Evolutionary conservation across 2,113 vertebrate species (phyloP).

Genomic region (Oreochromis niloticus): DNA sequence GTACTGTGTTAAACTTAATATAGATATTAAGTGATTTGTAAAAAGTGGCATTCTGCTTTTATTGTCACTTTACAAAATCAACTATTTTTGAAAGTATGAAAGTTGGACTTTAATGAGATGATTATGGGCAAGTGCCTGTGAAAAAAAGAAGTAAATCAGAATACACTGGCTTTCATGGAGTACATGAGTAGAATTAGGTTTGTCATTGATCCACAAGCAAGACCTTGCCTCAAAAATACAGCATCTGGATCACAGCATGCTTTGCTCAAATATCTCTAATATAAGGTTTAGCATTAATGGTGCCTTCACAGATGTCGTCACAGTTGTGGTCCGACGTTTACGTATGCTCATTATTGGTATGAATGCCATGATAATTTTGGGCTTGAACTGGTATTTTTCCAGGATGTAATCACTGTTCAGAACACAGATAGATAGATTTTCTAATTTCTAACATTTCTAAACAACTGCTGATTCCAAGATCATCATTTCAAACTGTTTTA

Average conservation of each 20-base stretch:
- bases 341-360: not conserved
- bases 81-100: not conserved
- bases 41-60: not conserved
- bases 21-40: not conserved
- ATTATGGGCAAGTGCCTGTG: not conserved
- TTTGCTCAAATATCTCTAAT: not conserved
- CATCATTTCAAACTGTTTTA: not conserved
- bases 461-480: not conserved
- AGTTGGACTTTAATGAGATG: rapidly evolving
- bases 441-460: not conserved
- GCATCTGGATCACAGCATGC: not conserved
- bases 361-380: not conserved
- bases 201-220: not conserved
- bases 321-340: not conserved
- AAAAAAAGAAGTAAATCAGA: not conserved
- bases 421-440: not conserved
- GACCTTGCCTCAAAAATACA: not conserved
- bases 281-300: not conserved
- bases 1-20: not conserved
- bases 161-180: not conserved
- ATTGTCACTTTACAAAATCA: not conserved
- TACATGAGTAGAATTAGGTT: not conserved
- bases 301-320: not conserved
- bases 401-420: not conserved
- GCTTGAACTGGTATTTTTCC: not conserved